Conservation (phyloP, 37 sponge, comb jelly and placozoan genomes). For the Mnemiopsis leidyi region DNA sequence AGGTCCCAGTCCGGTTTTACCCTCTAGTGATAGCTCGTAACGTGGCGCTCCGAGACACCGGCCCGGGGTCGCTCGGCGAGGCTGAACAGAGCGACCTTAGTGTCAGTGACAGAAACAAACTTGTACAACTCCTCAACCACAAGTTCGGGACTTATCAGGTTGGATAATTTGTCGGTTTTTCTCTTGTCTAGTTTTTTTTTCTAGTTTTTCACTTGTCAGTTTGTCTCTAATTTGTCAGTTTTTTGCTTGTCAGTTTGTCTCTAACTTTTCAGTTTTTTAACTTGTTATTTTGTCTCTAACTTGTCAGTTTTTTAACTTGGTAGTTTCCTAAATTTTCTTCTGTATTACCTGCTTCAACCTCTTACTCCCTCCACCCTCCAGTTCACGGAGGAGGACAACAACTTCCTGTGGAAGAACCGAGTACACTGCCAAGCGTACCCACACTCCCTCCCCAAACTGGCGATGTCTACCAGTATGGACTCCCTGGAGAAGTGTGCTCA, state of each 20-base stretch:
- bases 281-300: background rate
- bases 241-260: background rate
- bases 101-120: background rate
- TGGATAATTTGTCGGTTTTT: background rate
- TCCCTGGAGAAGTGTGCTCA: constrained; percentile 23
- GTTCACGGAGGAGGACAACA: constrained; percentile 38
- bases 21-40: background rate
- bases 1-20: background rate
- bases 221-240: background rate
- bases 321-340: background rate
- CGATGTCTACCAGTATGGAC: background rate
- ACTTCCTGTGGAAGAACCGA: constrained; percentile 62
- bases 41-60: background rate
- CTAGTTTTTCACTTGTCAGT: background rate
- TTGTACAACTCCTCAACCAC: background rate
- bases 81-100: background rate
- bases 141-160: background rate
- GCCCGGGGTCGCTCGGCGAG: background rate
- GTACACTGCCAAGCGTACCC: constrained; percentile 3
- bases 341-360: background rate
- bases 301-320: background rate
- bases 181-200: background rate
- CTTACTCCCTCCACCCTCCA: background rate
- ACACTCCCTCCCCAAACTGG: constrained; percentile 33
- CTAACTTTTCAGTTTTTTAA: background rate